phyloP scores from a whole-genome alignment of 2,888 invertebrate genomes.

The Xestia sexstrigata region DNA sequence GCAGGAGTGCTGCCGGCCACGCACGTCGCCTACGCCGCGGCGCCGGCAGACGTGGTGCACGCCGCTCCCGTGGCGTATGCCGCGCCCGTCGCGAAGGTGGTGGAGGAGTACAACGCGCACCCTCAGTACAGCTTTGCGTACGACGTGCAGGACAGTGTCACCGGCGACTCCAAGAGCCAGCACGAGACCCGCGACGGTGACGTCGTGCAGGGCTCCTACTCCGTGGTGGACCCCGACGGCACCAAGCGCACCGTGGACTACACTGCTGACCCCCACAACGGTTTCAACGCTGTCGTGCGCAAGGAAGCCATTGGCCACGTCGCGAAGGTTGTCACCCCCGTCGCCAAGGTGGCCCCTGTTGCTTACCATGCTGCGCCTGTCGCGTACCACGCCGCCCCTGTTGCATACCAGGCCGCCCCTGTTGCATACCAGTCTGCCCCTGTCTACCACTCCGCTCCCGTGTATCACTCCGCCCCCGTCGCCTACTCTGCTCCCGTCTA shows the following conservation, averaged over 20 bases:
- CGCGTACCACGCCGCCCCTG: conserved; percentile 18
- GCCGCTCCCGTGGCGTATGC: conserved; percentile 39
- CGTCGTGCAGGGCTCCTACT: conserved; percentile 87
- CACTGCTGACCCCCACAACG: conserved; percentile 86
- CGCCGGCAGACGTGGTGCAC: conserved; percentile 37
- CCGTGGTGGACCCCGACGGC: conserved; percentile 87
- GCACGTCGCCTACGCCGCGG: conserved; percentile 50
- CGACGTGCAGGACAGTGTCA: conserved; percentile 82
- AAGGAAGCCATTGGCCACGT: conserved; percentile 81
- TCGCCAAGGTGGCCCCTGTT: conserved; percentile 62
- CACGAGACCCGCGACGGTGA: conserved; percentile 87
- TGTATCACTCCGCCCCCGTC: conserved; percentile 76
- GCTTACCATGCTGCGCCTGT: conserved; percentile 50
- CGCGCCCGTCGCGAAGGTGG: conserved; percentile 71
- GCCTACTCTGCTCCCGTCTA: conserved; percentile 78
- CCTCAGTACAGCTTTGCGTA: conserved; percentile 85
- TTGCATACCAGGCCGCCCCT: conserved; percentile 24
- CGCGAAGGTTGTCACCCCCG: conserved; percentile 73
- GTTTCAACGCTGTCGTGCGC: conserved; percentile 88
- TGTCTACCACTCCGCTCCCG: conserved; percentile 48
- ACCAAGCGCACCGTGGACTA: conserved; percentile 88
- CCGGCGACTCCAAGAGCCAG: conserved; percentile 88
- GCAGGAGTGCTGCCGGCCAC: conserved; percentile 64
- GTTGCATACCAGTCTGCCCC: conserved; percentile 27
- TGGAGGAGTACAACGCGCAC: conserved; percentile 76